A percentile compares a stretch with the other conserved stretches of the same genome.
Conservation (phyloP, 2,113 vertebrate genomes). For the Ranitomeya variabilis region DNA sequence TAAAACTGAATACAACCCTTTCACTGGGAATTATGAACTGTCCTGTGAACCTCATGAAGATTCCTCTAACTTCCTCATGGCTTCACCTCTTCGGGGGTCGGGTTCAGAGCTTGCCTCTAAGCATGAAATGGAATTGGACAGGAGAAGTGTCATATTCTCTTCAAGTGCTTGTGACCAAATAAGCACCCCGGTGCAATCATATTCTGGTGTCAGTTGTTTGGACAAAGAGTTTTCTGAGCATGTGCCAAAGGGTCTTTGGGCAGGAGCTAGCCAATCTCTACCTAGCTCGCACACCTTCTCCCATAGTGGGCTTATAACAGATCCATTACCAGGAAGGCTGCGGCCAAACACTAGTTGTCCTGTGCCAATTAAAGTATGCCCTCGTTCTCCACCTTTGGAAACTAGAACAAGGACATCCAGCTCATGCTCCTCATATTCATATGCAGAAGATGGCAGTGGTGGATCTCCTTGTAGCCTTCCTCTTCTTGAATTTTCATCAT, state of each 20-base stretch:
- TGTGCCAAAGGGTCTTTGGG: conserved; percentile 91
- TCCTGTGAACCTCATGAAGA: conserved; percentile 87
- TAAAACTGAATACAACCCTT: conserved; percentile 91
- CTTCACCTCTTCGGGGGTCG: conserved; percentile 84
- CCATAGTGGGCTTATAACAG: conserved; percentile 76
- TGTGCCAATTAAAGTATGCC: conserved; percentile 98
- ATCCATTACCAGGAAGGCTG: conserved; percentile 86
- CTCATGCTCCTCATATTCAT: conserved; percentile 97
- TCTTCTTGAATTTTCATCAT: conserved; percentile 96
- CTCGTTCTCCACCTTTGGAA: conserved; percentile 93
- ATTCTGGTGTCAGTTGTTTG: conserved; percentile 87
- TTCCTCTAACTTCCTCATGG: conserved; percentile 80
- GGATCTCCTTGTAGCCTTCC: conserved; percentile 97
- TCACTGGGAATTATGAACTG: conserved; percentile 82
- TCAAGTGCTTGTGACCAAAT: conserved; percentile 89
- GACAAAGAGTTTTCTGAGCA: conserved; percentile 93
- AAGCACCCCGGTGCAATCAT: conserved; percentile 88
- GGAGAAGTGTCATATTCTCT: conserved; percentile 98
- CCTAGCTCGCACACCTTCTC: conserved; percentile 89
- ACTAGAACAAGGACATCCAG: conserved; percentile 96
- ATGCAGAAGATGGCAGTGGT: conserved; percentile 93
- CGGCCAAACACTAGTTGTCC: conserved; percentile 97
- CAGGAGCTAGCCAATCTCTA: conserved; percentile 88
- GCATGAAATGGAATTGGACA: conserved; percentile 92
- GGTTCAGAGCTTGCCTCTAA: conserved; percentile 91